Conservation (phyloP, 2,888 invertebrate species). For the Drosophila anomalipes region DNA sequence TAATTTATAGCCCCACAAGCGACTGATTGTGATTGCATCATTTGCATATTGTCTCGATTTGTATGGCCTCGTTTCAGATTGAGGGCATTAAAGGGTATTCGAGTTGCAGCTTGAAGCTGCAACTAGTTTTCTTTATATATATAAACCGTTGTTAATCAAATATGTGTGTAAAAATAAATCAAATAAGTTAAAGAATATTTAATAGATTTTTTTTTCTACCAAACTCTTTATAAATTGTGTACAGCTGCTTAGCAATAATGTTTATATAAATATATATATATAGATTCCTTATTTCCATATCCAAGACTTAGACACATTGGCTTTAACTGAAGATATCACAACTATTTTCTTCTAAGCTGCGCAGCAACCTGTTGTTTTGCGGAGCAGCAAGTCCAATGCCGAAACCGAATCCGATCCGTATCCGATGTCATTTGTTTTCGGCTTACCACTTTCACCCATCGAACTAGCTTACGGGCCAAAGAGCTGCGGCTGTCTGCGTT, state of each 20-base stretch:
- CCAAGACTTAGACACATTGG: not conserved
- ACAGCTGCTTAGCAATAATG: not conserved
- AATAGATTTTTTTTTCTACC: not conserved
- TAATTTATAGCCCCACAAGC: conserved; percentile 15
- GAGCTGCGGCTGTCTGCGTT: conserved; percentile 5
- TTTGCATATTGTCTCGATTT: conserved; percentile 39
- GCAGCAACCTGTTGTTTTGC: conserved; percentile 21
- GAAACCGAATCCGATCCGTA: conserved; percentile 6
- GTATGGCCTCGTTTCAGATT: not conserved
- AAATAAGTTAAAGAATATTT: not conserved
- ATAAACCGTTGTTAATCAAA: not conserved
- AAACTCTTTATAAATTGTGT: not conserved
- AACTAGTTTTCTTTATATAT: not conserved
- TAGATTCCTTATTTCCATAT: not conserved
- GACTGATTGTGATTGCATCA: conserved; percentile 8
- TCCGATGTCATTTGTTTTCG: conserved; percentile 51
- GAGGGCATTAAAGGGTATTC: not conserved
- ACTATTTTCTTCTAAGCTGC: conserved; percentile 12
- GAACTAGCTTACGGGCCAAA: conserved; percentile 22
- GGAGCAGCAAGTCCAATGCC: not conserved
- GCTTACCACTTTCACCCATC: conserved; percentile 74
- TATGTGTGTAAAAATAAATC: not conserved
- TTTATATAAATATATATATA: not conserved
- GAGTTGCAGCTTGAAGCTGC: not conserved
- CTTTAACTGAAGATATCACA: not conserved